Conservation (phyloP, 2,797 vertebrate species). For the Lacerta agilis region DNA sequence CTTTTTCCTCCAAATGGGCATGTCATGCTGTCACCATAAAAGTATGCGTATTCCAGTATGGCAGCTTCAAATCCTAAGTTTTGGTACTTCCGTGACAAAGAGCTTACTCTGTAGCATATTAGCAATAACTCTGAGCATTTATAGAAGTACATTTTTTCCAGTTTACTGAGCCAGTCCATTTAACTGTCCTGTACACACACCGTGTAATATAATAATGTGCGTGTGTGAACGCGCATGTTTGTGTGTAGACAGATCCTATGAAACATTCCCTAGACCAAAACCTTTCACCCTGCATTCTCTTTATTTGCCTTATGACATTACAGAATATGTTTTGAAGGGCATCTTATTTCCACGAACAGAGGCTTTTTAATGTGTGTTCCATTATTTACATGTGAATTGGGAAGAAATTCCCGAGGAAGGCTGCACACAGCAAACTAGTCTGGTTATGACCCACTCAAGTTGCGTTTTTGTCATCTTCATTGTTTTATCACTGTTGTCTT, state of each 20-base stretch:
- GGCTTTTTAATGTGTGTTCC: conserved; percentile 76
- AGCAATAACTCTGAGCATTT: conserved; percentile 80
- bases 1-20: conserved; percentile 54
- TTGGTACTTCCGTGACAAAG: conserved; percentile 44
- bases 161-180: conserved; percentile 76
- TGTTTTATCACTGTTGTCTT: conserved; percentile 47
- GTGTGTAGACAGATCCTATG: conserved; percentile 47
- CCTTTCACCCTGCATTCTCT: conserved; percentile 55
- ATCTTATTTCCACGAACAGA: conserved; percentile 74
- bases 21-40: conserved; percentile 60
- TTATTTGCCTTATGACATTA: conserved; percentile 78
- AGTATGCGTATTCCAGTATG: conserved; percentile 48
- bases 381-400: conserved; percentile 75
- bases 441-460: conserved; percentile 83
- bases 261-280: conserved; percentile 73
- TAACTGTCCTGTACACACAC: conserved; percentile 62
- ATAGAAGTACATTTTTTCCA: conserved; percentile 64
- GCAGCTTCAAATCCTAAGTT: conserved; percentile 60
- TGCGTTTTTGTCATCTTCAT: conserved; percentile 36
- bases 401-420: conserved; percentile 75
- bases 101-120: conserved; percentile 72
- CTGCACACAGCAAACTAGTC: conserved; percentile 77
- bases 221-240: not conserved
- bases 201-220: conserved; percentile 25
- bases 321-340: conserved; percentile 76